Evolutionary conservation across 2,888 invertebrate species (phyloP).

Genomic region (Hyppa rectilinea): DNA sequence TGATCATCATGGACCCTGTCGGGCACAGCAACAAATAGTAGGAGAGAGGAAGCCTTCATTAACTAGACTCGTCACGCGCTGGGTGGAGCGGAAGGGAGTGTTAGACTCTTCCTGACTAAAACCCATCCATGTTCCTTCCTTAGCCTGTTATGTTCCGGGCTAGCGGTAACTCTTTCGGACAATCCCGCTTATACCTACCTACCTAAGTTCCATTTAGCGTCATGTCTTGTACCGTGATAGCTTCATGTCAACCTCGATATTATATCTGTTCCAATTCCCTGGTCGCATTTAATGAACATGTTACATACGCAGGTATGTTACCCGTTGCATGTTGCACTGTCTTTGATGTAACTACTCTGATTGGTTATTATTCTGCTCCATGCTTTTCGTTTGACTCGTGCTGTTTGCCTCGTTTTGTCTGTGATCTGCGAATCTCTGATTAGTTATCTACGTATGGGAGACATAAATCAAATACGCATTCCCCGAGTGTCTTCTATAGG

Average conservation of each 20-base stretch:
- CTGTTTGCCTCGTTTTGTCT: slow-evolving; percentile 23
- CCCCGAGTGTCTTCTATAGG: background rate
- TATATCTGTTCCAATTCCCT: slow-evolving; percentile 50
- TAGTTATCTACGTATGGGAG: background rate
- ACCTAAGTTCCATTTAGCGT: background rate
- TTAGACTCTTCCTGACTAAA: too few relatives aligned
- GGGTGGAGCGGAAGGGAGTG: too few relatives aligned
- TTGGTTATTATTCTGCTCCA: slow-evolving; percentile 54
- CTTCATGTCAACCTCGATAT: slow-evolving; percentile 48
- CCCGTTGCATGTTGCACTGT: slow-evolving; percentile 28
- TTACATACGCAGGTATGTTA: slow-evolving; percentile 35
- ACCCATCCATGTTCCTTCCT: too few relatives aligned
- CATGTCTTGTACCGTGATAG: slow-evolving; percentile 30
- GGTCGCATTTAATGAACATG: slow-evolving; percentile 49
- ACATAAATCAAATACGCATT: background rate
- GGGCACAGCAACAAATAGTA: too few relatives aligned
- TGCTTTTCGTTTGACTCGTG: slow-evolving; percentile 31
- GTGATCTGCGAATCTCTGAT: slow-evolving; percentile 13
- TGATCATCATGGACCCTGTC: too few relatives aligned
- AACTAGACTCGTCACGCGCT: too few relatives aligned
- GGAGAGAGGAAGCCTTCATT: too few relatives aligned
- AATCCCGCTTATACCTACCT: too few relatives aligned
- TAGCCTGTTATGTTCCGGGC: too few relatives aligned
- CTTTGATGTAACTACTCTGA: slow-evolving; percentile 27
- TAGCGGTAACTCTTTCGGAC: too few relatives aligned